A percentile compares a stretch with the other conserved stretches of the same genome.
Evolutionary conservation across 2,113 vertebrate species (phyloP).

Genomic region (Natator depressus): DNA sequence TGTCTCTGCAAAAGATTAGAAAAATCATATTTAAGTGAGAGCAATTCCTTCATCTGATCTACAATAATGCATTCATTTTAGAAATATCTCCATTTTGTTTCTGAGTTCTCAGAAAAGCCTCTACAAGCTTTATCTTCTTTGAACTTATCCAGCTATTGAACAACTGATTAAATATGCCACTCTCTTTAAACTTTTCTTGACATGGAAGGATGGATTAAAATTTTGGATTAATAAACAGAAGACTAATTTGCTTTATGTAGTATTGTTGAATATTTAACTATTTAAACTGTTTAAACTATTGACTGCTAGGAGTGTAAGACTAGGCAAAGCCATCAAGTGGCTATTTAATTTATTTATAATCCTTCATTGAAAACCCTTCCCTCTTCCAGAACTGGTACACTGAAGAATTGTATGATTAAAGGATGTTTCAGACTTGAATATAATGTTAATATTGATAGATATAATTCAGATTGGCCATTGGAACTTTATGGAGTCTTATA

Average conservation of each 20-base stretch:
- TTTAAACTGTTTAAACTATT: not conserved
- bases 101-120: not conserved
- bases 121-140: not conserved
- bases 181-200: not conserved
- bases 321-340: not conserved
- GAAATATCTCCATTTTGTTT: not conserved
- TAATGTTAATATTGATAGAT: not conserved
- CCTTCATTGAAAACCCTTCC: not conserved
- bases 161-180: not conserved
- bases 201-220: not conserved
- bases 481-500: not conserved
- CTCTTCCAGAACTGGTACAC: not conserved
- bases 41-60: not conserved
- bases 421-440: not conserved
- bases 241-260: not conserved
- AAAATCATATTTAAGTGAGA: not conserved
- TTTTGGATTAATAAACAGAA: not conserved
- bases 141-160: not conserved
- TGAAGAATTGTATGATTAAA: not conserved
- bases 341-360: not conserved
- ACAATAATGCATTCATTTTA: not conserved
- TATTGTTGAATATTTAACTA: not conserved
- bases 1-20: not conserved
- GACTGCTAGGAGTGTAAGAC: not conserved
- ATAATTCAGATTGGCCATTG: not conserved